A percentile compares a stretch with the other conserved stretches of the same genome.
phyloP scores from a whole-genome alignment of 2,113 vertebrate genomes.

The Lycocorax pyrrhopterus region DNA sequence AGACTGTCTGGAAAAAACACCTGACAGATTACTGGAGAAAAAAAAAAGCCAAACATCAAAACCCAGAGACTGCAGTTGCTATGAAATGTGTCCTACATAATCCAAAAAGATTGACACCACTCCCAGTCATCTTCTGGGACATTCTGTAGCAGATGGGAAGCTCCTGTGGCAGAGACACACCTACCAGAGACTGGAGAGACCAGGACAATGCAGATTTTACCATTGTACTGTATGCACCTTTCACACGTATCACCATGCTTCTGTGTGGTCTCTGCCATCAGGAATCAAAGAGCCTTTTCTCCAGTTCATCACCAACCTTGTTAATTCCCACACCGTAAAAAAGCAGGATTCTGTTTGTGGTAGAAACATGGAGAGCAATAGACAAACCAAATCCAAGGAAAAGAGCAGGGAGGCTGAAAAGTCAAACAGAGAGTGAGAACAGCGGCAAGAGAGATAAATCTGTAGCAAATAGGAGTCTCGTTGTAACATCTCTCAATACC shows the following conservation, averaged over 20 bases:
- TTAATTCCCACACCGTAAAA: background rate
- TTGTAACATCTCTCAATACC: background rate
- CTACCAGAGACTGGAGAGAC: background rate
- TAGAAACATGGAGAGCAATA: background rate
- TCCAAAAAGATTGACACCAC: background rate
- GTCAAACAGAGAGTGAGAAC: background rate
- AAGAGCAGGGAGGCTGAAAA: background rate
- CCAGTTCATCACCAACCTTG: background rate
- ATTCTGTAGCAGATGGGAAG: background rate
- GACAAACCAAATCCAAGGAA: background rate
- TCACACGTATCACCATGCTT: background rate
- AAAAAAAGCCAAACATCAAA: background rate
- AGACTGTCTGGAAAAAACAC: background rate
- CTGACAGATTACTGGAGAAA: background rate
- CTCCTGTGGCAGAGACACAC: background rate
- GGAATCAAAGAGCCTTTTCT: background rate
- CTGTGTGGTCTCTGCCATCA: background rate
- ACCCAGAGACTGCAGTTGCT: background rate
- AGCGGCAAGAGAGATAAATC: background rate
- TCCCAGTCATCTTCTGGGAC: background rate
- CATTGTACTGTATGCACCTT: background rate
- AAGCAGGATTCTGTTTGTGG: background rate
- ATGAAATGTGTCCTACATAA: background rate
- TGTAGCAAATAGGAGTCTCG: background rate
- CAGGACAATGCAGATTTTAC: accelerated